Conservation (phyloP, 2,113 vertebrate species). For the Engraulis encrasicolus region DNA sequence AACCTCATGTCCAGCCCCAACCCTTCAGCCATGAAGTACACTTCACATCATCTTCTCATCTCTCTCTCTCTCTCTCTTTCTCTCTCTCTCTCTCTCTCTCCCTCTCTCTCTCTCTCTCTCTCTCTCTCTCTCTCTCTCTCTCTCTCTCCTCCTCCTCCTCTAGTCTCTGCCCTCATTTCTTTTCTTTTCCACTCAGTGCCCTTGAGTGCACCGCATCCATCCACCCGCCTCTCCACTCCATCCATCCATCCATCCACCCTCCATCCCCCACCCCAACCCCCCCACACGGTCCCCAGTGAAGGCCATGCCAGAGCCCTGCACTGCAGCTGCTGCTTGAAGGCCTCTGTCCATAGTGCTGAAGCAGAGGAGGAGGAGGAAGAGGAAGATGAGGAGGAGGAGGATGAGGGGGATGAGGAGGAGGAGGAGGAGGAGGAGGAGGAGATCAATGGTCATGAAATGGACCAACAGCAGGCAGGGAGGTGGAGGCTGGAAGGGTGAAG, state of each 20-base stretch:
- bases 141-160: too few species aligned
- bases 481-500: conserved; percentile 52
- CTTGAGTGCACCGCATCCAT: not conserved
- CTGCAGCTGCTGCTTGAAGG: not conserved
- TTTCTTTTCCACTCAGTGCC: not conserved
- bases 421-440: too few species aligned
- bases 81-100: not conserved
- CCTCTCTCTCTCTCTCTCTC: not conserved
- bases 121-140: not conserved
- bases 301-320: not conserved
- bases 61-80: not conserved
- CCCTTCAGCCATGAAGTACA: not conserved
- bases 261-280: not conserved
- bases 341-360: too few species aligned
- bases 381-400: too few species aligned
- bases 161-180: not conserved
- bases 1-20: not conserved
- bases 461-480: conserved; percentile 56
- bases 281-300: not conserved
- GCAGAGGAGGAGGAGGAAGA: too few species aligned
- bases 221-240: too few species aligned
- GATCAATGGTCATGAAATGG: conserved; percentile 75
- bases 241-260: not conserved
- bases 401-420: too few species aligned
- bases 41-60: too few species aligned